Percentiles rank a stretch among this genome's conserved stretches.
Conservation (phyloP, 1,140 invertebrate genomes). For the Lanistes nyassanus region DNA sequence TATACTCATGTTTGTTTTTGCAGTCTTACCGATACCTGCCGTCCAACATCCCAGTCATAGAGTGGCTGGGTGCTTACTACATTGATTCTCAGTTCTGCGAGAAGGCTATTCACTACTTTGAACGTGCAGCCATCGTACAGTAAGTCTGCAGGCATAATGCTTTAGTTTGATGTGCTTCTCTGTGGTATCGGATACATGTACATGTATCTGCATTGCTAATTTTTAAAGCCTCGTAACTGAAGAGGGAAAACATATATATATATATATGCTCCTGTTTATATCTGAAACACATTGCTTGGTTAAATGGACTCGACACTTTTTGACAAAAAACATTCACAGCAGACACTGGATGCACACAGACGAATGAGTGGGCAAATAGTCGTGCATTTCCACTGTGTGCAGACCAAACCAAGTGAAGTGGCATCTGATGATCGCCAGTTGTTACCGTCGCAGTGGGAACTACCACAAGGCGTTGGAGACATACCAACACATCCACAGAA, state of each 20-base stretch:
- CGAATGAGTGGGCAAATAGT: not conserved
- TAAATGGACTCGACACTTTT: too few species aligned
- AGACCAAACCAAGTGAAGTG: constrained; percentile 85
- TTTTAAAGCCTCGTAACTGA: too few species aligned
- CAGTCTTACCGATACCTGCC: constrained; percentile 86
- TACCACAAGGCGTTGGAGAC: constrained; percentile 84
- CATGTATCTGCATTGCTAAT: too few species aligned
- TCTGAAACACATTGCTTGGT: too few species aligned
- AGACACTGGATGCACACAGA: not conserved
- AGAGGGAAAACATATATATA: too few species aligned
- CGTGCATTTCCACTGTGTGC: constrained; percentile 24
- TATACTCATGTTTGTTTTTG: constrained; percentile 28
- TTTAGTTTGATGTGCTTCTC: too few species aligned
- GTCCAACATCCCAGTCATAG: constrained; percentile 87
- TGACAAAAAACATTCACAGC: too few species aligned
- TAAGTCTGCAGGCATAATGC: constrained; percentile 58
- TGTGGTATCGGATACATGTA: too few species aligned
- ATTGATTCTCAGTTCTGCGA: constrained; percentile 90
- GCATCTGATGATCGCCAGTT: constrained; percentile 85
- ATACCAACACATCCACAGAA: constrained; percentile 81
- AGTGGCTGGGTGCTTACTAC: constrained; percentile 89
- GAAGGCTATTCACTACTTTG: constrained; percentile 89
- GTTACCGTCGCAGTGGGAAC: constrained; percentile 83
- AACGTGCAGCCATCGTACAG: constrained; percentile 87
- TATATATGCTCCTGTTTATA: too few species aligned